Base-by-base conservation (phyloP, 2,888 invertebrate genomes). In the Caenorhabditis becei region DNA sequence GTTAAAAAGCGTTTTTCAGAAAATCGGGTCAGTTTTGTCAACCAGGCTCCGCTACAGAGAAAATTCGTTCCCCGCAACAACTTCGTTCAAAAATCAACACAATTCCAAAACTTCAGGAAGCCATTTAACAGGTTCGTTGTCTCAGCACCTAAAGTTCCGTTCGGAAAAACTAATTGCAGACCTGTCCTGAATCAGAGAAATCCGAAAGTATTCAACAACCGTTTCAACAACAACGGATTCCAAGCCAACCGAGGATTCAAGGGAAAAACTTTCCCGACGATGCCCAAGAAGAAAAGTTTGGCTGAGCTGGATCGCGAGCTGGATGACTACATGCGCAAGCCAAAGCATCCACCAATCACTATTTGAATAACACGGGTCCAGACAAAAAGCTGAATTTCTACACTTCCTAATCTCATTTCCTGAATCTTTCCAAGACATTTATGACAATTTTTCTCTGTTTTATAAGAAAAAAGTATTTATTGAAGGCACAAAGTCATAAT, bases 231-330 rank as follows among this genome's bases (percentile, higher is more conserved):
- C 54, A 51, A 23, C 54, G 53, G 28, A 20, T 8, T 14, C 47
- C 32, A 32, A 35, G 49, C 24, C 28, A 54, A n/a, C 32, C 23
- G 44, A 54, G 35, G 2, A 20, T 72, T 53, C 47, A 72, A 62
- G n/a, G 47, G 44, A 18, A 56, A 69, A 28, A 5, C 20, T 0
- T 65, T 69, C 65, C 35, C 58, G 26, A 16, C 54, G 4, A 18
- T 56, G 16, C 51, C 74, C 24, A 75, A 69, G 23, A 75, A 84
- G 69, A 85, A 85, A 58, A 75, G 84, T 11, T 61, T 80, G 20
- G 82, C 79, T 10, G 86, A 87, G n/a, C 59, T 87, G 63, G 87
- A 87, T 78, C 75, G 82, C 14, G 87, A 87, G 56, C 69, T 87
- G 66, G 87, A 87, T 23, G 80, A 83, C 10, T 87, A 87, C 70